A percentile compares a stretch with the other conserved stretches of the same genome.
Conservation (phyloP, 2,113 vertebrate genomes). For the Micromys minutus region DNA sequence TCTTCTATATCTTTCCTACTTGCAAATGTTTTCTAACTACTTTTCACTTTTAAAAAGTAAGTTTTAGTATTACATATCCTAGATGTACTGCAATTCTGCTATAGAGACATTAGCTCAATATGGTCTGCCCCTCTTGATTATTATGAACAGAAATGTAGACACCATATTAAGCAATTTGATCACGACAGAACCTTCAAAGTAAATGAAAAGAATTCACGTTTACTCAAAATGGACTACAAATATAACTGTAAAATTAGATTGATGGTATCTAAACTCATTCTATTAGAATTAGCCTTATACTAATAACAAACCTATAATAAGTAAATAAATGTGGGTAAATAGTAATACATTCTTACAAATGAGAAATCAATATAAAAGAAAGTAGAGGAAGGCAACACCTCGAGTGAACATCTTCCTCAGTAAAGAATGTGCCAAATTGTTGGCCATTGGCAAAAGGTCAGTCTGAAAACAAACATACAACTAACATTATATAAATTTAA, state of each 20-base stretch:
- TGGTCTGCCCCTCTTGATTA: not conserved
- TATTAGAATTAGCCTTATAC: not conserved
- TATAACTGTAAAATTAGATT: not conserved
- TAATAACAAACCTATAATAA: not conserved
- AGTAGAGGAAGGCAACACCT: not conserved
- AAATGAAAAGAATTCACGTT: not conserved
- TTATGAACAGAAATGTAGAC: not conserved
- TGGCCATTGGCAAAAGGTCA: not conserved
- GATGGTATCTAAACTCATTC: not conserved
- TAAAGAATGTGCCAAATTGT: not conserved
- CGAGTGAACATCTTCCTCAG: not conserved
- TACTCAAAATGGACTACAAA: not conserved
- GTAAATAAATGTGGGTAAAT: not conserved
- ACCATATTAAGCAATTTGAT: not conserved
- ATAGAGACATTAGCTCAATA: not conserved
- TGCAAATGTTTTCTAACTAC: not conserved
- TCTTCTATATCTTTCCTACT: not conserved
- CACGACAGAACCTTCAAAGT: not conserved
- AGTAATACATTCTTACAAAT: not conserved
- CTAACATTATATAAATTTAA: not conserved
- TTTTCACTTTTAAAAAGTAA: not conserved
- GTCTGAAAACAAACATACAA: not conserved
- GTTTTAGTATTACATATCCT: not conserved
- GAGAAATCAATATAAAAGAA: too few species aligned
- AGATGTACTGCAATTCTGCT: not conserved